phyloP scores from a whole-genome alignment of 2,113 vertebrate species.

The Myrmophylax atrothorax region DNA sequence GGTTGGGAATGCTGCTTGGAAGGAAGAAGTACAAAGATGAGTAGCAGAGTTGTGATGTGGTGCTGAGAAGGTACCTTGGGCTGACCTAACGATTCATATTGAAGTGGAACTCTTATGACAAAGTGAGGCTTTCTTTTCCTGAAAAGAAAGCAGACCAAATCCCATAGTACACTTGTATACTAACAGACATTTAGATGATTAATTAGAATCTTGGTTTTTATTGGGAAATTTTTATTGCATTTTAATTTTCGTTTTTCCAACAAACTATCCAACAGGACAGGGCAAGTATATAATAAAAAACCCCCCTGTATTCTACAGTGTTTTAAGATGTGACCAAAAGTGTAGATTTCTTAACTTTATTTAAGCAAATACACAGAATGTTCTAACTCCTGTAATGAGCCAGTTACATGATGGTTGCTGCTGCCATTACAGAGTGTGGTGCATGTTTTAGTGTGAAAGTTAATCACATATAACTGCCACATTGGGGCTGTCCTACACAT shows the following conservation, averaged over 20 bases:
- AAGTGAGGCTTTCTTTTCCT: background rate
- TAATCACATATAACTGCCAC: background rate
- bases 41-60: background rate
- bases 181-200: background rate
- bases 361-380: background rate
- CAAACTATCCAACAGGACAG: background rate
- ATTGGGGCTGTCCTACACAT: background rate
- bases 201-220: background rate
- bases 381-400: background rate
- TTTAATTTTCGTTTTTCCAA: slow-evolving; percentile 17
- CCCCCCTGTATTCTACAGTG: background rate
- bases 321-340: slow-evolving; percentile 45
- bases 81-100: background rate
- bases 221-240: background rate
- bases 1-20: background rate
- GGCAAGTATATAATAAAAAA: background rate
- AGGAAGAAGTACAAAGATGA: background rate
- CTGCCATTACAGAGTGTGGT: background rate
- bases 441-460: background rate
- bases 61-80: background rate
- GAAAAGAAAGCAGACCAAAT: slow-evolving; percentile 27
- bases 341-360: background rate
- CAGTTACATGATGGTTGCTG: background rate
- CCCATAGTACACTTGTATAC: background rate
- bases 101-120: background rate